A percentile compares a stretch with the other conserved stretches of the same genome.
Evolutionary conservation across 2,113 vertebrate species (phyloP).

Genomic region (Hyperopisus bebe): DNA sequence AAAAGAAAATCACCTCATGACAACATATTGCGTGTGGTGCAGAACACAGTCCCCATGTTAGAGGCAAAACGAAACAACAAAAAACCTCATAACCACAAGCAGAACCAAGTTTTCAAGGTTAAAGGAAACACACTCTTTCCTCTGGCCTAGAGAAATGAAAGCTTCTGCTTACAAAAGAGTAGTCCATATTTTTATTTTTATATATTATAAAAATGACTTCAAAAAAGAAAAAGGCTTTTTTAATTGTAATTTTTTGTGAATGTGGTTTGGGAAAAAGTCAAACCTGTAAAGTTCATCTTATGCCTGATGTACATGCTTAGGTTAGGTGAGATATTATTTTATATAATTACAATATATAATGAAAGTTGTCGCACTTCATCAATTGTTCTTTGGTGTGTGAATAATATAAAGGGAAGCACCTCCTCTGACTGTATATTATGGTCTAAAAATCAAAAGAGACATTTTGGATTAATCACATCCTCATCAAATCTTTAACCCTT

Average conservation of each 20-base stretch:
- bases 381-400: background rate
- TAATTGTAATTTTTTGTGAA: background rate
- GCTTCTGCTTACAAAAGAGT: background rate
- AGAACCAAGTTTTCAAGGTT: no score
- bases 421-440: background rate
- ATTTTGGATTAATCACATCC: background rate
- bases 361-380: background rate
- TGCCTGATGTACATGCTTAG: background rate
- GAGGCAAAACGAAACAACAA: background rate
- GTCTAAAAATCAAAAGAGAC: background rate
- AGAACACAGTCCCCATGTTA: slow-evolving; percentile 94
- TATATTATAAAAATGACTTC: background rate
- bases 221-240: background rate
- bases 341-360: no score
- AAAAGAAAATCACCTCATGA: background rate
- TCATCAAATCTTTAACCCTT: background rate
- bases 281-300: background rate
- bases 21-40: slow-evolving; percentile 26
- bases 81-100: background rate
- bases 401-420: background rate
- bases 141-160: background rate
- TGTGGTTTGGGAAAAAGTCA: slow-evolving; percentile 29
- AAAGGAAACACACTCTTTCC: background rate
- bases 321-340: background rate
- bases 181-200: slow-evolving; percentile 1